Evolutionary conservation across 2,113 vertebrate genomes (phyloP), one percentile per base, ranked within the genome.

Genomic region (Gymnorhina tibicen): DNA sequence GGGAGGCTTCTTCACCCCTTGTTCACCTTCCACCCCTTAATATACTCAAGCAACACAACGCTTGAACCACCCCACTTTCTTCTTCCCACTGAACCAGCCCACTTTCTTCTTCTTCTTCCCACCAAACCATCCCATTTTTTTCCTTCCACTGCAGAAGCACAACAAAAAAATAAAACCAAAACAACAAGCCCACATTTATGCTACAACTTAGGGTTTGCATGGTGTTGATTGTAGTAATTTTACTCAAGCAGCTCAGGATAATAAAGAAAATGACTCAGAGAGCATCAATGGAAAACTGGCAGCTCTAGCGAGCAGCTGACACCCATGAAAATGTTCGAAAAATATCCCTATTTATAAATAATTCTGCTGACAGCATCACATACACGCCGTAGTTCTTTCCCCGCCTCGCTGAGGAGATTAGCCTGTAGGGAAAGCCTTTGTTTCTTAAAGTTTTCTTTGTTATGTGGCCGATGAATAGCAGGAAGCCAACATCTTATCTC

Each of bases 261-360:
- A 91, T 95, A 95, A 94, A 97, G 95, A 84, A 93, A 96, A 92
- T 96, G 74, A 95, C 83, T 95, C 67, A 89, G 93, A 94, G 92
- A 83, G 82, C 77, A 94, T 85, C 95, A 97, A 92, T 94, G 94
- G 95, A 97, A 91, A 93, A 95, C 92, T 96, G 96, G 97, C 91
- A 96, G 86, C 82, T 87, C 93, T 87, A 64, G 87, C n/a, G 5
- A 97, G 89, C 95, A 93, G 96, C 95, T 97, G 96, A 97, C 91
- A 91, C 86, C 93, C 97, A 91, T 95, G 94, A 97, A 95, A 97
- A 95, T 93, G 87, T 93, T 93, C 74, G 10, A 91, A 94, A 94
- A 96, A 95, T 94, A 92, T 94, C 94, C 89, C 91, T 52, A 87
- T 82, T 91, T 97, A 96, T 95, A 92, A 96, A 91, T 94, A 96